phyloP scores from a whole-genome alignment of 2,888 invertebrate species.

The Hoplodrina ambigua region DNA sequence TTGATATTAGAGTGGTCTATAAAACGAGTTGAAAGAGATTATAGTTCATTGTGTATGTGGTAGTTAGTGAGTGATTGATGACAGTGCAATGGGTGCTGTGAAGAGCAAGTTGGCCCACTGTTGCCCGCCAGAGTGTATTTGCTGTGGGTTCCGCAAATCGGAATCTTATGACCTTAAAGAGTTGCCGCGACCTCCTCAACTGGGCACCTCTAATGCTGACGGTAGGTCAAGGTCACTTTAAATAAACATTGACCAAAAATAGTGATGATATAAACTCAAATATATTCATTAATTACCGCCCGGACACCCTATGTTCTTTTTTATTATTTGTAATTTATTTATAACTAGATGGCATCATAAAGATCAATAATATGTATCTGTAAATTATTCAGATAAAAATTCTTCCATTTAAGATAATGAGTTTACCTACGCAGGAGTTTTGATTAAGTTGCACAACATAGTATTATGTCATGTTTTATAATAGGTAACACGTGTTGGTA shows the following conservation, averaged over 20 bases:
- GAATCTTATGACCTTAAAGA: conserved; percentile 83
- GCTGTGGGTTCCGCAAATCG: conserved; percentile 71
- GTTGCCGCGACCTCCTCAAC: conserved; percentile 81
- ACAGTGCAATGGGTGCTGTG: conserved; percentile 79
- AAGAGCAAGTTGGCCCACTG: conserved; percentile 77
- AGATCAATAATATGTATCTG: not conserved
- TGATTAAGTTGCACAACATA: conserved; percentile 27
- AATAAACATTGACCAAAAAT: conserved; percentile 32
- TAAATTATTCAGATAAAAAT: conserved; percentile 32
- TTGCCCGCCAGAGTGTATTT: conserved; percentile 73
- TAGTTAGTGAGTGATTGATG: conserved; percentile 55
- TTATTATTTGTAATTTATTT: not conserved
- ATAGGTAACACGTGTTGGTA: conserved; percentile 42
- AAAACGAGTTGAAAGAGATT: conserved; percentile 45
- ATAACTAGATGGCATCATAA: not conserved
- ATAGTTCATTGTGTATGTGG: conserved; percentile 54
- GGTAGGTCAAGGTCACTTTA: conserved; percentile 63
- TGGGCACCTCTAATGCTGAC: conserved; percentile 78
- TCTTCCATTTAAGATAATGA: conserved; percentile 47
- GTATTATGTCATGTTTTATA: conserved; percentile 58
- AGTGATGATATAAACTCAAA: conserved; percentile 38
- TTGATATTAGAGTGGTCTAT: conserved; percentile 70
- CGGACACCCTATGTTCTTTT: not conserved
- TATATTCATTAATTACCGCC: not conserved
- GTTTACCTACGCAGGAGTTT: conserved; percentile 26